These are phyloP conservation scores for Leptopilina clavipes DNA, from an alignment of 1,140 invertebrate species.

Conservation along the genomic window DNA sequence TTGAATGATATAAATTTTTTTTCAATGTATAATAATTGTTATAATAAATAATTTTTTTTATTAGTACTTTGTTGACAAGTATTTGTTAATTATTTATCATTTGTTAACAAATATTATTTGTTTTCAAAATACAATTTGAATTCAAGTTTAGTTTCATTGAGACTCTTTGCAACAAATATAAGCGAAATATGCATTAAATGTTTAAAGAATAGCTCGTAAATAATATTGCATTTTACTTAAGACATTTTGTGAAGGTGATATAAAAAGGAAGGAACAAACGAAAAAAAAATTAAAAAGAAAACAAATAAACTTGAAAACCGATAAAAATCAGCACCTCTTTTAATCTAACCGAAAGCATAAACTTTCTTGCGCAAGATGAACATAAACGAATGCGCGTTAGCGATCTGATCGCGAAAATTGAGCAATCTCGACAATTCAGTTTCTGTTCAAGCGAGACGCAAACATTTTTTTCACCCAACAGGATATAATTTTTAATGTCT, in stretches of 20 bases:
- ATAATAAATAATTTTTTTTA: too few relatives aligned
- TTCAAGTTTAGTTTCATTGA: too few relatives aligned
- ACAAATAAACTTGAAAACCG: background rate
- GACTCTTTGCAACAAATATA: too few relatives aligned
- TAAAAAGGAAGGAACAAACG: background rate
- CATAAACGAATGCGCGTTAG: background rate
- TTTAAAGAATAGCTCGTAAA: background rate
- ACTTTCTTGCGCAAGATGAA: background rate
- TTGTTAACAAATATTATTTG: too few relatives aligned
- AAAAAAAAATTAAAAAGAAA: background rate
- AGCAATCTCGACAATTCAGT: conserved; percentile 7
- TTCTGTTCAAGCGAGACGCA: background rate
- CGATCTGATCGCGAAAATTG: conserved; percentile 12
- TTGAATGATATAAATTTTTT: too few relatives aligned
- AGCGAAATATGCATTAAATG: background rate
- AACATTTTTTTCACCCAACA: background rate
- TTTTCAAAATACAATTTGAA: too few relatives aligned
- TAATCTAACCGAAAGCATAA: conserved; percentile 19
- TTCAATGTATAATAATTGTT: too few relatives aligned
- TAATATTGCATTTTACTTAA: background rate
- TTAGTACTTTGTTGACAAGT: too few relatives aligned
- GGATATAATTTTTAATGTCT: background rate
- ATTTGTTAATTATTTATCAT: too few relatives aligned
- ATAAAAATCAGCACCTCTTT: conserved; percentile 19
- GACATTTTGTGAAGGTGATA: background rate